Percentiles rank a stretch among this genome's conserved stretches.
Evolutionary conservation across 2,113 vertebrate genomes (phyloP).

Genomic region (Rana temporaria): DNA sequence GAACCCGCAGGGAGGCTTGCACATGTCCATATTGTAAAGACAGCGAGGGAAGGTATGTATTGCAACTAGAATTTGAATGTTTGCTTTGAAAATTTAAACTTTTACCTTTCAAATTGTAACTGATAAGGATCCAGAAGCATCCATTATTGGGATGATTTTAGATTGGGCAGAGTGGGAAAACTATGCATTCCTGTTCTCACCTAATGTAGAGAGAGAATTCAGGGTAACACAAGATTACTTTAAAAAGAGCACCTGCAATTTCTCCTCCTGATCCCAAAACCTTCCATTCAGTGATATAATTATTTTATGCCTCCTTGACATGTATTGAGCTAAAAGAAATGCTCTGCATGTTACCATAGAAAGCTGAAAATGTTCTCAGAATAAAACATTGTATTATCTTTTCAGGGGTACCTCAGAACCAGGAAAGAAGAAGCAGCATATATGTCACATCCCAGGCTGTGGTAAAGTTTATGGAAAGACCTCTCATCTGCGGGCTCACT

Average conservation of each 20-base stretch:
- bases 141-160: too few relatives aligned
- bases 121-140: too few relatives aligned
- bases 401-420: slow-evolving; percentile 80
- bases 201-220: too few relatives aligned
- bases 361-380: too few relatives aligned
- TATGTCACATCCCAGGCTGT: slow-evolving; percentile 92
- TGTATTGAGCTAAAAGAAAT: too few relatives aligned
- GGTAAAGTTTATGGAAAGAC: slow-evolving; percentile 96
- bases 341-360: too few relatives aligned
- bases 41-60: slow-evolving; percentile 86
- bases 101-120: too few relatives aligned
- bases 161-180: too few relatives aligned
- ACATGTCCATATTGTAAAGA: slow-evolving; percentile 98
- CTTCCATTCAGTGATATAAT: neutral
- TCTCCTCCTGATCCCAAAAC: neutral
- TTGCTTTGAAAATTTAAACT: too few relatives aligned
- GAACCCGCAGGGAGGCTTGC: slow-evolving; percentile 90
- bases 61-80: neutral
- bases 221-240: too few relatives aligned
- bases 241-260: too few relatives aligned
- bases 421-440: slow-evolving; percentile 96
- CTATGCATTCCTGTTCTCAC: too few relatives aligned
- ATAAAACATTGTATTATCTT: neutral
- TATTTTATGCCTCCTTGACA: neutral
- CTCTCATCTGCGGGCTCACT: slow-evolving; percentile 90